Evolutionary conservation across 2,797 vertebrate species (phyloP), one percentile per base, ranked within the genome.

Genomic region (Microctenopoma lineatum): DNA sequence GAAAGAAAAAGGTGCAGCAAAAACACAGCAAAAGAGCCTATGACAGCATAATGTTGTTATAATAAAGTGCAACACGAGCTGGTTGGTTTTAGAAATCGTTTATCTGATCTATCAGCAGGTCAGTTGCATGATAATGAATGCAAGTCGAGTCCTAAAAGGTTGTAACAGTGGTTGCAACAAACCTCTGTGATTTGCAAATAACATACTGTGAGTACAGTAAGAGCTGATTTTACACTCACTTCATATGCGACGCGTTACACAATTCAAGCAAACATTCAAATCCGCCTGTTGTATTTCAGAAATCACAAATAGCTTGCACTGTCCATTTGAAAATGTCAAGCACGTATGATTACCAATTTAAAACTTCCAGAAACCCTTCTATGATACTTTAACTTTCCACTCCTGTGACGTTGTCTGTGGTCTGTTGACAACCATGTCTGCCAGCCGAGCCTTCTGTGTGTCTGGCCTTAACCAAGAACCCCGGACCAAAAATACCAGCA

Each of bases 401-500:
- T 57, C 14, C 45, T 32, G 55, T 36, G 14, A 34, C 16, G 11
- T 14, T 26, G 38, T 54, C 46, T 14, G 32, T 38, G 21, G 34
- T 41, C 56, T 47, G 38, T 15, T 42, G 39, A 15, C 13, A 13
- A 32, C 18, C 50, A 10, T 55, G 42, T 67, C 59, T 44, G 64
- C 13, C 44, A 12, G 57, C 44, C 47, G 10, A 48, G 14, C 38
- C 47, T 60, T 70, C 66, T 70, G 54, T 81, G 74, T 70, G 62
- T 71, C 64, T 73, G 80, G 77, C 71, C 77, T 90, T 86, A 89
- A 83, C 81, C 50, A 80, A 90, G 84, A 87, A 66, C 76, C 75
- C 64, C 0, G 25, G 50, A 87, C 90, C 85, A 88, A 90, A 92
- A 91, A 91, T 91, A 90, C 89, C 88, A 85, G 77, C 87, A 74